Base-by-base conservation (phyloP, 2,888 invertebrate species). In the Plemyria rubiginata region DNA sequence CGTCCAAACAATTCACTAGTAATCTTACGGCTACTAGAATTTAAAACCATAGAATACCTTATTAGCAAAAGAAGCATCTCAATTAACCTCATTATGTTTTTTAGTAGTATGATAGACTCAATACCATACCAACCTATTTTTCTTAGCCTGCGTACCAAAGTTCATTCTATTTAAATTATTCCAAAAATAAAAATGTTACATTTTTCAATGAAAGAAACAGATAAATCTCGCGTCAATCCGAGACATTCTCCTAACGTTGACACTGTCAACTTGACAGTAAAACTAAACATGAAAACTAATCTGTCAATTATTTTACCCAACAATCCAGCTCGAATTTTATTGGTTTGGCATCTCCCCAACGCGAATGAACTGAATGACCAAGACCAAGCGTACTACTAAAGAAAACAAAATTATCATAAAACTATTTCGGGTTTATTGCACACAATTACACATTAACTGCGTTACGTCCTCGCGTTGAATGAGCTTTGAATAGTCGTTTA, bases 401-500 rank as follows among this genome's bases (percentile, higher is more conserved):
- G 41, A 57, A 54, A 54, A 61, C 60, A 65, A 54, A 46, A 60
- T 65, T 38, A 56, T 55, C 46, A 67, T 67, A 58, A 64, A 63
- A 57, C 60, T 70, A 67, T 70, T 70, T 70, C 59, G 55, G 67
- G 65, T 67, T 66, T 65, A 67, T 65, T 61, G 52, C 59, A 59
- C 13, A 43, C 56, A 54, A 51, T 64, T 51, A 56, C 46, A 51
- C 29, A 56, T 57, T 53, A 28, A 58, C 12, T 36, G 12, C 49
- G 32, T 54, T 41, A 48, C 63, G 45, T 50, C 13, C 9, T 36
- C 15, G 13, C 15, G 28, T 55, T 56, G 15, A 59, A 52, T 59
- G 51, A 22, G 54, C n/a, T 48, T 55, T 52, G 32, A n/a, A 59
- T 51, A 49, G 48, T 29, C 48, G 46, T 55, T 55, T 55, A 48